Evolutionary conservation across 2,797 vertebrate species (phyloP).

Genomic region (Rachycentron canadum): DNA sequence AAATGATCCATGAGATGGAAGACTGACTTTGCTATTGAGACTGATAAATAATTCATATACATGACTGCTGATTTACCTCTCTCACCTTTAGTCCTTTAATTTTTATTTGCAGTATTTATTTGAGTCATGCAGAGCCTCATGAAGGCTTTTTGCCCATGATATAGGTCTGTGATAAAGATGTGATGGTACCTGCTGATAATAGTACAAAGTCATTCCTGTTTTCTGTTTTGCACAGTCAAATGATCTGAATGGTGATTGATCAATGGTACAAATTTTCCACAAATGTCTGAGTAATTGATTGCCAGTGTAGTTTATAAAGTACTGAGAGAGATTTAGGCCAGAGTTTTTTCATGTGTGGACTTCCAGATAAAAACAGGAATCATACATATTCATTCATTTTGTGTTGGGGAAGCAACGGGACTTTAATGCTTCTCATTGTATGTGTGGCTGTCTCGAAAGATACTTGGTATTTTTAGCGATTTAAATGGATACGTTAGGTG

Average conservation of each 20-base stretch:
- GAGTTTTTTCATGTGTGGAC: neutral
- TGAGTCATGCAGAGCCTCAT: neutral
- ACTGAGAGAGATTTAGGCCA: too few species aligned
- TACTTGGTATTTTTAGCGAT: slow-evolving; percentile 3
- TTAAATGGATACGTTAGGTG: slow-evolving; percentile 13
- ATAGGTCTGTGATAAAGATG: neutral
- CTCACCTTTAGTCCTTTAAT: too few species aligned
- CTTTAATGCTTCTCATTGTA: neutral
- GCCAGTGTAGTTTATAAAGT: too few species aligned
- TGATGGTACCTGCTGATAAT: neutral
- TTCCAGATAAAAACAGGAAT: neutral
- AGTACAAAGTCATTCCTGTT: neutral
- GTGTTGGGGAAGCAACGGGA: neutral
- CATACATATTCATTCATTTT: neutral
- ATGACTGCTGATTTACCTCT: too few species aligned
- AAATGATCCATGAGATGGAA: too few species aligned
- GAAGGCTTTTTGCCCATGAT: neutral
- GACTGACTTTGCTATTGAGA: too few species aligned
- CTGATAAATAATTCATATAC: too few species aligned
- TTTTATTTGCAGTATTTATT: too few species aligned
- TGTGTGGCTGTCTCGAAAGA: neutral
- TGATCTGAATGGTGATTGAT: neutral
- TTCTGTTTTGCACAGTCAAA: neutral
- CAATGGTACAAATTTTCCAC: neutral
- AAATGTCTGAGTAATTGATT: neutral